Evolutionary conservation across 2,888 invertebrate genomes (phyloP), one percentile per base, ranked within the genome.

Genomic region (Hyppa rectilinea): DNA sequence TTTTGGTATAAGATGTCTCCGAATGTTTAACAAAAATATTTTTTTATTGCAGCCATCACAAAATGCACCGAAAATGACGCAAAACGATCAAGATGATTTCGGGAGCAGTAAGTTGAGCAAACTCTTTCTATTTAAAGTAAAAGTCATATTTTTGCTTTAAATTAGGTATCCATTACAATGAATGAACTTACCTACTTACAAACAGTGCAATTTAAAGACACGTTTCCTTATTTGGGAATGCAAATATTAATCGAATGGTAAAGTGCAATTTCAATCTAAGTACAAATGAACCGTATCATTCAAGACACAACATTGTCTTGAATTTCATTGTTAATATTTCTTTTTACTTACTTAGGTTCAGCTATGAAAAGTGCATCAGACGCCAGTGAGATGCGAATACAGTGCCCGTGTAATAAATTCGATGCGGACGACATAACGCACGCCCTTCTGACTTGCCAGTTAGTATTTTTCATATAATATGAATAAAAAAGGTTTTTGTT

Each of bases 391-490:
- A 56, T 62, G 1, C 70, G 65, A 4, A 68, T 93, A n/a, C 71
- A 71, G 14, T 94, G 94, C 71, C 86, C 91, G 2, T 94, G 94
- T 82, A 87, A 88, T 60, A 89, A 85, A 65, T 63, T 45, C 29
- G 87, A 87, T 65, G 68, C 26, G 0, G 82, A 78, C 12, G 79
- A 71, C 3, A 31, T 67, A 4, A 70, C 56, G 9, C 68, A 80
- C 17, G 75, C 66, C 4, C 66, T 93, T 47, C 80, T 94, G 10
- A 90, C 87, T 9, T 94, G 94, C 86, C 76, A 85, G 94, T 94
- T 61, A 92, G 93, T 91, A 56, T 23, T 29, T 23, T 45, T 52
- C 40, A 59, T 36, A 14, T n/a, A n/a, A n/a, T n/a, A n/a, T n/a
- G n/a, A n/a, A n/a, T n/a, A n/a, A n/a, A n/a, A n/a, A n/a, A n/a